Percentiles rank a stretch among this genome's conserved stretches.
Conservation (phyloP, 2,113 vertebrate species). For the Dromas ardeola region DNA sequence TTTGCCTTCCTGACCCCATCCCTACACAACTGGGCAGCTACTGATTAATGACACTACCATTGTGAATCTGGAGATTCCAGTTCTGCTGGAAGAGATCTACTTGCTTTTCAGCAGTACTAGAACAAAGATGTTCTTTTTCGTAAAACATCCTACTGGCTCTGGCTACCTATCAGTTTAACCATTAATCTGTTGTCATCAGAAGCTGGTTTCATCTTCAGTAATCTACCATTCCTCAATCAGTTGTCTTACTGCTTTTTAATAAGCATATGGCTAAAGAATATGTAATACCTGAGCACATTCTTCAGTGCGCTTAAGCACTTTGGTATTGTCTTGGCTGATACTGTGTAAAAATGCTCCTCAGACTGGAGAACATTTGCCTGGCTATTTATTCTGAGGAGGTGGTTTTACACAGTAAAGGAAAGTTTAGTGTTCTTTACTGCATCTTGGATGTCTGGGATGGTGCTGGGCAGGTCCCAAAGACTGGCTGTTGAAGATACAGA, state of each 20-base stretch:
- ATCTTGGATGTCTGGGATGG: neutral
- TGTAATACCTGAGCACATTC: neutral
- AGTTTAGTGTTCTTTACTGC: neutral
- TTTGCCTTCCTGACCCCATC: neutral
- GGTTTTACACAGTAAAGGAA: neutral
- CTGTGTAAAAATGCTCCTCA: neutral
- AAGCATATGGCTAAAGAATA: neutral
- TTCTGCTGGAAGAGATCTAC: neutral
- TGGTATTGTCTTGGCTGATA: neutral
- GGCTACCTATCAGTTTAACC: neutral
- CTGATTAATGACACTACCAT: neutral
- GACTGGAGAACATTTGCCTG: neutral
- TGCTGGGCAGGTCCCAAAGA: neutral
- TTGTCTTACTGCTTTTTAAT: neutral
- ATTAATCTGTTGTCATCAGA: neutral
- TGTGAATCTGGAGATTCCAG: neutral
- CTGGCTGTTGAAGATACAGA: neutral
- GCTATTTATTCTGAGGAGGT: neutral
- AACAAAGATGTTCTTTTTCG: rapidly evolving
- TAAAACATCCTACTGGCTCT: neutral
- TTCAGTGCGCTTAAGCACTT: neutral
- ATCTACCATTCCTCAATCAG: neutral
- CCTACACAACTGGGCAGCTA: neutral
- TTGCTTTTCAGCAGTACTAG: neutral
- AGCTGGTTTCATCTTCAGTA: neutral